Base-by-base conservation (phyloP, 2,113 vertebrate species). In the Hypomesus transpacificus region DNA sequence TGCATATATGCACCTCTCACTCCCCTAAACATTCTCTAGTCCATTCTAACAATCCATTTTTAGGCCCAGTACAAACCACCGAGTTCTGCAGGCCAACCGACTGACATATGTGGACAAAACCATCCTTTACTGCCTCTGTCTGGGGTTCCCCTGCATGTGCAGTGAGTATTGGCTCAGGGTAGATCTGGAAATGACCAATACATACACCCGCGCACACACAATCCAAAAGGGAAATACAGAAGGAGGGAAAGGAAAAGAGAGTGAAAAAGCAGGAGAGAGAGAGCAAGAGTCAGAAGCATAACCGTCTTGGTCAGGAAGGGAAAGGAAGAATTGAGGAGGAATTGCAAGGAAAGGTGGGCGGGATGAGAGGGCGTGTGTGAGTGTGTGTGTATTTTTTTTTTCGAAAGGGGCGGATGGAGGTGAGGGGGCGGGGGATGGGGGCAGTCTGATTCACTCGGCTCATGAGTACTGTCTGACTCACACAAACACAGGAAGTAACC, bases 401-500 rank as follows among this genome's bases (percentile, higher is more conserved):
- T 72, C 1, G 22, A 14, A 84, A 82, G 85, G 89, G 85, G 85
- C 74, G 87, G 81, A 79, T 76, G 81, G 86, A 86, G 86, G 80
- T 88, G 86, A 84, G 87, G 80, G 85, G 86, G 87, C 79, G 85
- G 87, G 81, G 82, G 82, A 78, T 70, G 78, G 85, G 80, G 82
- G 58, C 75, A 22, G 82, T 79, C 68, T 87, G 87, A 89, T 82
- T 91, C 84, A 89, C 80, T 46, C 20, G 2, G 31, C 82, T 85
- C 81, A 84, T 89, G 89, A 90, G 87, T 88, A 86, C 84, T 87
- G 81, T 85, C 75, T 91, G 90, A 92, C 83, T 92, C 91, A 92
- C 87, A 79, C 84, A 85, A 87, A 86, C 84, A 88, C 81, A 91
- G 91, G 91, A 92, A 90, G 89, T 63, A 76, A 82, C 83, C 71